Evolutionary conservation across 2,797 vertebrate genomes (phyloP).

Genomic region (Odontamblyopus rebecca): DNA sequence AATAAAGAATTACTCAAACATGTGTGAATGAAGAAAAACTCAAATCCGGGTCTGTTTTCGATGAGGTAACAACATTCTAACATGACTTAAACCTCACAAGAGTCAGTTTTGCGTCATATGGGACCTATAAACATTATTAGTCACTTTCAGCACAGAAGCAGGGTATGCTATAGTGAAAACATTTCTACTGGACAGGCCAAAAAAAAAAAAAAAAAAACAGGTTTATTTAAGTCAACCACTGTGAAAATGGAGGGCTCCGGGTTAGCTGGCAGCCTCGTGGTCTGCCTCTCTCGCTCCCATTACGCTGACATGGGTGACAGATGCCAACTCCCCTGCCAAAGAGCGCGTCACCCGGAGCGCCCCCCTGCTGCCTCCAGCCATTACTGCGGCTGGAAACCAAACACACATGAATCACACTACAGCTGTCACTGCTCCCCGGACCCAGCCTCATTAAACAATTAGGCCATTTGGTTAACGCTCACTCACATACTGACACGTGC

Average conservation of each 20-base stretch:
- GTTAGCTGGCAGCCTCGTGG: constrained; percentile 59
- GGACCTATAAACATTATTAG: not conserved
- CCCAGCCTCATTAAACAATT: constrained; percentile 77
- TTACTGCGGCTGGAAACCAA: constrained; percentile 65
- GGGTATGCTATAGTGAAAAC: not conserved
- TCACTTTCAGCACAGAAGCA: no score
- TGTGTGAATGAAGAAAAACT: no score
- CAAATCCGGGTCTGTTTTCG: no score
- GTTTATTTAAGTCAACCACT: constrained; percentile 23
- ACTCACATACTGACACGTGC: constrained; percentile 56
- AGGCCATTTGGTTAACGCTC: constrained; percentile 72
- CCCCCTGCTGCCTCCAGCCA: constrained; percentile 47
- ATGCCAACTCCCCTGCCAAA: constrained; percentile 75
- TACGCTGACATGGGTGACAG: constrained; percentile 71
- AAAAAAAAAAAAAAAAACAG: constrained; percentile 13
- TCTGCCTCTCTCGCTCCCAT: constrained; percentile 58
- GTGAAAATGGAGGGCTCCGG: constrained; percentile 42
- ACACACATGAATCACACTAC: constrained; percentile 72
- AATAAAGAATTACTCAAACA: no score
- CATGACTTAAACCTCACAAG: no score
- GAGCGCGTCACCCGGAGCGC: constrained; percentile 64
- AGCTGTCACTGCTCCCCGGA: constrained; percentile 68
- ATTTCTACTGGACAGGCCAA: constrained; percentile 3
- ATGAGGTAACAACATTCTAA: no score
- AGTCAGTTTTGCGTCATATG: no score